phyloP scores from a whole-genome alignment of 2,113 vertebrate species.

The Gymnarchus niloticus region DNA sequence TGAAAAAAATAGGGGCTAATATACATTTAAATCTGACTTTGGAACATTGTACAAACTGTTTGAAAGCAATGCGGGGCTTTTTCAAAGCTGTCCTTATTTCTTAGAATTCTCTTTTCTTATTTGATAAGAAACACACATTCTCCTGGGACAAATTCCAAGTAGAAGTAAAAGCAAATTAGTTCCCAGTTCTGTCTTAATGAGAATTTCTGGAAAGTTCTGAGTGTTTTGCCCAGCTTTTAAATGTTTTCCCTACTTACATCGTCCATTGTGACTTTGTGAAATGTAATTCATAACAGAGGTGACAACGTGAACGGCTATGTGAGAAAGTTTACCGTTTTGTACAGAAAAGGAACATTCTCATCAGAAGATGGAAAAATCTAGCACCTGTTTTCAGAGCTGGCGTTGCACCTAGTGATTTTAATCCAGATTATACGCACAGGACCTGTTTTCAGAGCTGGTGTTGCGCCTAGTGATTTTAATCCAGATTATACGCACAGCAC shows the following conservation, averaged over 20 bases:
- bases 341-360: background rate
- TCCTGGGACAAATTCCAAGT: background rate
- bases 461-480: too few species aligned
- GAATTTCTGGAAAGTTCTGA: background rate
- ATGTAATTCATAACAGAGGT: background rate
- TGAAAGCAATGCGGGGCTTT: too few species aligned
- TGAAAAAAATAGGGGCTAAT: too few species aligned
- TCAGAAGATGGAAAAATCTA: background rate
- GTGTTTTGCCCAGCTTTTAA: background rate
- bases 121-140: background rate
- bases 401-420: too few species aligned
- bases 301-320: background rate
- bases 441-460: too few species aligned
- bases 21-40: background rate
- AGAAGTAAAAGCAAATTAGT: background rate
- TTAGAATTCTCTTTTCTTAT: background rate
- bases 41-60: background rate
- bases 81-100: background rate
- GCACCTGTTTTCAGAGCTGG: background rate
- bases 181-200: background rate
- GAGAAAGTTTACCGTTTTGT: background rate
- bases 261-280: background rate
- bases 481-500: too few species aligned
- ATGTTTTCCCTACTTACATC: background rate
- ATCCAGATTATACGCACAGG: background rate